Conservation (phyloP, 2,113 vertebrate species). For the Myotis brandtii region DNA sequence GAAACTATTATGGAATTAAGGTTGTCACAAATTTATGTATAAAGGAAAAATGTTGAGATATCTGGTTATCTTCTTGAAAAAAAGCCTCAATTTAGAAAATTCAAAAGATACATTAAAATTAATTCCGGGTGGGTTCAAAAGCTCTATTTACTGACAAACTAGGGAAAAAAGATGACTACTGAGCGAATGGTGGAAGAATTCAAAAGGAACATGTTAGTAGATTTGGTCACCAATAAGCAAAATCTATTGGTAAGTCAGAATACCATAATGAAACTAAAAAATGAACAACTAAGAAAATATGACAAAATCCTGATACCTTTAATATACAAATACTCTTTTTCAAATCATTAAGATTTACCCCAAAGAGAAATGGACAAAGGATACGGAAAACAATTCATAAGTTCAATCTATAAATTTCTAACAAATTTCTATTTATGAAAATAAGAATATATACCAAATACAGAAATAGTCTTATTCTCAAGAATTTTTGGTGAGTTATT, state of each 20-base stretch:
- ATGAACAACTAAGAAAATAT: background rate
- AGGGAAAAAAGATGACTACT: background rate
- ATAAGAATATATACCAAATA: background rate
- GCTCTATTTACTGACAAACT: background rate
- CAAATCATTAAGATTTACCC: background rate
- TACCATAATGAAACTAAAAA: background rate
- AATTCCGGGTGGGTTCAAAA: background rate
- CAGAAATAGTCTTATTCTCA: background rate
- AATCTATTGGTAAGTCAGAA: background rate
- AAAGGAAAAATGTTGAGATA: background rate
- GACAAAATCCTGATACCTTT: background rate
- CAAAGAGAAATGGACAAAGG: background rate
- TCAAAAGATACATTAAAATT: background rate
- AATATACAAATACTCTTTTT: background rate
- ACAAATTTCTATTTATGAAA: background rate
- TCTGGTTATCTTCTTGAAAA: background rate
- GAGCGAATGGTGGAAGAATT: background rate
- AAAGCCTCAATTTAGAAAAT: background rate
- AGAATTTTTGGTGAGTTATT: background rate
- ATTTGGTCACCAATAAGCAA: background rate
- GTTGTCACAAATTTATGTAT: background rate
- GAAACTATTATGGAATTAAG: background rate
- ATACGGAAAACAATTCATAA: background rate
- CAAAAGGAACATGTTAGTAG: background rate
- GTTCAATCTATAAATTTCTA: background rate